Evolutionary conservation across 2,888 invertebrate genomes (phyloP).

Genomic region (Ferdinandea cuprea): DNA sequence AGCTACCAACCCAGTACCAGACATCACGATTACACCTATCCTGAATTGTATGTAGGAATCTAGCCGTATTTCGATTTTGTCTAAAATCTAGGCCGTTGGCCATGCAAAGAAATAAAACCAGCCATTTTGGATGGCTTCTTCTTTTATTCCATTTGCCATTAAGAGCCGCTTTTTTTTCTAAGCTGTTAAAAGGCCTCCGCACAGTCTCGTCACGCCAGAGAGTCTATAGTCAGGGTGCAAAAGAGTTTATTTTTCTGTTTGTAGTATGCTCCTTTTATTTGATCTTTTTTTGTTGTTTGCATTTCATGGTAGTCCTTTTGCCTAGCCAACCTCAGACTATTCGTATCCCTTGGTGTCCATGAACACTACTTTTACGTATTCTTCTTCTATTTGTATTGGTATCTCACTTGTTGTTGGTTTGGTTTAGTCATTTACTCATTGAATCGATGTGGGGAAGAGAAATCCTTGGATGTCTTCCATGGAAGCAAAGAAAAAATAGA

Average conservation of each 20-base stretch:
- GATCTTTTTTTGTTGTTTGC: not conserved
- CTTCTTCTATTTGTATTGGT: constrained; percentile 44
- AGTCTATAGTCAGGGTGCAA: constrained; percentile 11
- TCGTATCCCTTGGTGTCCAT: constrained; percentile 12
- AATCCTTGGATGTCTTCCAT: constrained; percentile 13
- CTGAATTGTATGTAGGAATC: too few relatives aligned
- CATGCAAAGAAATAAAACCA: constrained; percentile 21
- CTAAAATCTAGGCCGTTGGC: constrained; percentile 46
- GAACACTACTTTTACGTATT: constrained; percentile 34
- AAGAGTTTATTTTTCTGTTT: constrained; percentile 34
- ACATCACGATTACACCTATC: too few relatives aligned
- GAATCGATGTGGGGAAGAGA: constrained; percentile 26
- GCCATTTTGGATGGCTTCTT: constrained; percentile 13
- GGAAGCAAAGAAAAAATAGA: constrained; percentile 1
- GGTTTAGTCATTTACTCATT: constrained; percentile 36
- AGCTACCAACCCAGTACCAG: too few relatives aligned
- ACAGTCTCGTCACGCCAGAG: not conserved
- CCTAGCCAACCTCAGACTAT: not conserved
- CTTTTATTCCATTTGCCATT: constrained; percentile 46
- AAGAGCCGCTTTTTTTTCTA: constrained; percentile 35
- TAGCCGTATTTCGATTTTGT: constrained; percentile 18
- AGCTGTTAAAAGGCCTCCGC: constrained; percentile 26
- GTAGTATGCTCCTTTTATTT: not conserved
- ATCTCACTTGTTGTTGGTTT: constrained; percentile 37
- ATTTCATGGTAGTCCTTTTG: not conserved